Conservation (phyloP, 2,113 vertebrate species). For the Ptyas mucosa region DNA sequence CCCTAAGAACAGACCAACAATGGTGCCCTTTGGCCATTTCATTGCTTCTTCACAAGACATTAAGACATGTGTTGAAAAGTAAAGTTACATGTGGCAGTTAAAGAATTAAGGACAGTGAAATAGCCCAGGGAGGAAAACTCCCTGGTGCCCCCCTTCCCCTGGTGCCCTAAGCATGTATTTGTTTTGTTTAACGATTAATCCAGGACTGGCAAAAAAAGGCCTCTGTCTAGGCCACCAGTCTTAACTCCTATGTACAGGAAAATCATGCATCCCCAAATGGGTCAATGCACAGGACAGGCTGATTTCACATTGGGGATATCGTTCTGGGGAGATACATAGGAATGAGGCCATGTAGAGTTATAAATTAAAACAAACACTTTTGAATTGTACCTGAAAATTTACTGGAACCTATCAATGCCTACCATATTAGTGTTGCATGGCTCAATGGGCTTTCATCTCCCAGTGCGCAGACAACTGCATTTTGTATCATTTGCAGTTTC, state of each 20-base stretch:
- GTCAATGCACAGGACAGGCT: background rate
- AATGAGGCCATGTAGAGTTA: background rate
- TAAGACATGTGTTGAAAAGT: background rate
- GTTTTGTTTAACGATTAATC: background rate
- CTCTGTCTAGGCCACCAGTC: background rate
- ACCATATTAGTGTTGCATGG: background rate
- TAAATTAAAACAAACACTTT: background rate
- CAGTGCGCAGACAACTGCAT: background rate
- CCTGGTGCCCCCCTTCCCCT: background rate
- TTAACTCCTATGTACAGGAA: background rate
- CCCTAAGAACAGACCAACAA: background rate
- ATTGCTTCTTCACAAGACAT: background rate
- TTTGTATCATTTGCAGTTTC: background rate
- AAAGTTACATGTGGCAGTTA: background rate
- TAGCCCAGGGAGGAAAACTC: background rate
- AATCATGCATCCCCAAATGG: background rate
- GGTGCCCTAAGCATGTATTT: background rate
- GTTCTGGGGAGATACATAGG: background rate
- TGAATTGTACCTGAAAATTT: background rate
- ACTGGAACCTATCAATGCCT: background rate
- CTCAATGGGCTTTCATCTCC: background rate
- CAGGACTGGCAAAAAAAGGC: background rate
- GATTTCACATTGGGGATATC: background rate
- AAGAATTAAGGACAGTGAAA: background rate
- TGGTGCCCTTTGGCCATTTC: background rate